Percentiles rank a stretch among this genome's conserved stretches.
Evolutionary conservation across 2,113 vertebrate genomes (phyloP).

Genomic region (Electrona antarctica): DNA sequence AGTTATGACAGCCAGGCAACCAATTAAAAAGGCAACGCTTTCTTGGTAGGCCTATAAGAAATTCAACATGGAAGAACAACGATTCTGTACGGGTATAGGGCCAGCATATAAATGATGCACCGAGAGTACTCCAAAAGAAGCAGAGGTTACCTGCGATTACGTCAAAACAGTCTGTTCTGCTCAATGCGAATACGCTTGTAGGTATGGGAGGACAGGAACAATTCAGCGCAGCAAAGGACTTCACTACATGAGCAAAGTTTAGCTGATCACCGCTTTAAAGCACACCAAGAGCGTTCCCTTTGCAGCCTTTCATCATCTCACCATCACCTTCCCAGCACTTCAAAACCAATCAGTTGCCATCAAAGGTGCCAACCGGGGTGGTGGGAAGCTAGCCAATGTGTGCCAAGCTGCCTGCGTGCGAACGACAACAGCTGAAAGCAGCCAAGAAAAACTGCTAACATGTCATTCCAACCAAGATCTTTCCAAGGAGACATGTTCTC

Average conservation of each 20-base stretch:
- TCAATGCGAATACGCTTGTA: conserved; percentile 10
- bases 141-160: conserved; percentile 27
- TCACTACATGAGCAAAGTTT: not conserved
- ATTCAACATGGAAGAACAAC: conserved; percentile 44
- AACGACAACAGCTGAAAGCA: conserved; percentile 8
- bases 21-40: conserved; percentile 64
- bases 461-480: conserved; percentile 1
- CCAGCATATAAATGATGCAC: conserved; percentile 11
- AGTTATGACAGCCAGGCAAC: conserved; percentile 60
- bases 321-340: conserved; percentile 44
- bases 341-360: conserved; percentile 56
- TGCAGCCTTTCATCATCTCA: conserved; percentile 55
- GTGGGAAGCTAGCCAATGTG: conserved; percentile 20
- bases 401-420: conserved; percentile 5
- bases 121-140: conserved; percentile 27
- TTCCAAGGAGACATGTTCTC: conserved; percentile 16
- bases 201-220: conserved; percentile 16
- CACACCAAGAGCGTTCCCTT: conserved; percentile 5
- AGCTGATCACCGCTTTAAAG: conserved; percentile 2
- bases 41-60: conserved; percentile 17
- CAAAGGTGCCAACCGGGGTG: conserved; percentile 49
- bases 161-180: conserved; percentile 21
- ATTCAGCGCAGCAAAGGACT: not conserved
- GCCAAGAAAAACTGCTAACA: conserved; percentile 31
- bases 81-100: not conserved